Evolutionary conservation across 64 coral and sea anemone species (phyloP), one percentile per base, ranked within the genome.

Genomic region (Pachyseris speciosa): DNA sequence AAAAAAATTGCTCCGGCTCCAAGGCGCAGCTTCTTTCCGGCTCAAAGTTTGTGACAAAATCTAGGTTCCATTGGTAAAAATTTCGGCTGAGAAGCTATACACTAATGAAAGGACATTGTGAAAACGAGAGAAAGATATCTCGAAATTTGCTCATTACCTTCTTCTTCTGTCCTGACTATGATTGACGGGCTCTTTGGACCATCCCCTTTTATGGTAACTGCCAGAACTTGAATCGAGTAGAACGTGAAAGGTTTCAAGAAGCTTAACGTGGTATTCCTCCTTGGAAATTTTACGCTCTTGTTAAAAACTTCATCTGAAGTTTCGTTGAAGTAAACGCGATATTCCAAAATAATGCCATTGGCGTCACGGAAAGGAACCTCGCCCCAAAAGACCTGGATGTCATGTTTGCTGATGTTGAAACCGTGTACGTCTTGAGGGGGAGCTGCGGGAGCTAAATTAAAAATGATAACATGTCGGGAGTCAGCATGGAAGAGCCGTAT

Each of bases 261-360:
- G 5, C 48, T 28, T 3, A 94, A 33, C 0, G 57, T 81, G 26
- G 30, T 15, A 4, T 20, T 79, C 12, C 2, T 63, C 4, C 32
- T 22, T 24, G 74, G 70, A 57, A 86, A 86, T 11, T 60, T 3
- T 44, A 80, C 64, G 34, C 22, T 80, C 57, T 60, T 34, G 28
- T 68, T 80, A 33, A 51, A 61, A 1, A 28, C 72, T 27, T 33
- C 65, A 37, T 42, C 58, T 9, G 45, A 67, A 51, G 72, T 87
- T 16, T 64, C 75, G 36, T 60, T 80, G 12, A 64, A 87, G 2
- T 73, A 74, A 22, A 98, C 37, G 3, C 28, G 33, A 41, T 94
- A 94, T n/a, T 91, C 95, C 7, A 89, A 58, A 37, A 98, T 40
- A 4, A 98, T 87, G 17, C 95, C 95, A 59, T 98, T 94, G 13